Evolutionary conservation across 2,797 vertebrate genomes (phyloP).

Genomic region (Bufotes viridis): DNA sequence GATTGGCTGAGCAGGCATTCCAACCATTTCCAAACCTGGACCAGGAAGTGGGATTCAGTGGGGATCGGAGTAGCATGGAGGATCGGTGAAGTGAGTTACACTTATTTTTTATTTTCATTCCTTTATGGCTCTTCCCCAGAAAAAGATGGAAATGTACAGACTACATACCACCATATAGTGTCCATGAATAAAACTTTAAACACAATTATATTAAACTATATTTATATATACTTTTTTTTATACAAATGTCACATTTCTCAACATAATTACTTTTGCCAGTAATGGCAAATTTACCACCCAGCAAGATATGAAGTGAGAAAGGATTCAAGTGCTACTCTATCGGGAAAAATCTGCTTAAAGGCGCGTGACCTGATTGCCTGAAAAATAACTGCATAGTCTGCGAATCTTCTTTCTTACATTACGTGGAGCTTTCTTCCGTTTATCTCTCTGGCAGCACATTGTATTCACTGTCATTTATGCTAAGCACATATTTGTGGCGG

Average conservation of each 20-base stretch:
- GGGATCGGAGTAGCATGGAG: too few species aligned
- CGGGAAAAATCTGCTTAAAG: not conserved
- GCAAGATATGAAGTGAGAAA: not conserved
- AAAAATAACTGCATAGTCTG: not conserved
- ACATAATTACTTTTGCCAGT: not conserved
- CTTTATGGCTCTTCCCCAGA: too few species aligned
- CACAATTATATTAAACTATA: too few species aligned
- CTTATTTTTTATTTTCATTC: too few species aligned
- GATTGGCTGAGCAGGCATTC: too few species aligned
- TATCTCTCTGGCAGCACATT: not conserved
- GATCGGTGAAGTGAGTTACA: too few species aligned
- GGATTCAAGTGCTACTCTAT: not conserved
- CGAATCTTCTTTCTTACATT: not conserved
- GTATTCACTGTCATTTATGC: constrained; percentile 6
- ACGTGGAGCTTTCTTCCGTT: not conserved
- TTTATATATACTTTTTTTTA: not conserved
- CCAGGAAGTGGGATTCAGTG: too few species aligned
- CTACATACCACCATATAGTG: not conserved
- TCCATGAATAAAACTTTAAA: not conserved
- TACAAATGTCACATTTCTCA: not conserved
- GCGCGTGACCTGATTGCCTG: not conserved
- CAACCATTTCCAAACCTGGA: too few species aligned
- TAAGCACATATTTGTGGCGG: not conserved
- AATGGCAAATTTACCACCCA: not conserved
- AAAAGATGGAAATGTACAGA: not conserved